Conservation (phyloP, 2,888 invertebrate species). For the Schizotus pectinicornis region DNA sequence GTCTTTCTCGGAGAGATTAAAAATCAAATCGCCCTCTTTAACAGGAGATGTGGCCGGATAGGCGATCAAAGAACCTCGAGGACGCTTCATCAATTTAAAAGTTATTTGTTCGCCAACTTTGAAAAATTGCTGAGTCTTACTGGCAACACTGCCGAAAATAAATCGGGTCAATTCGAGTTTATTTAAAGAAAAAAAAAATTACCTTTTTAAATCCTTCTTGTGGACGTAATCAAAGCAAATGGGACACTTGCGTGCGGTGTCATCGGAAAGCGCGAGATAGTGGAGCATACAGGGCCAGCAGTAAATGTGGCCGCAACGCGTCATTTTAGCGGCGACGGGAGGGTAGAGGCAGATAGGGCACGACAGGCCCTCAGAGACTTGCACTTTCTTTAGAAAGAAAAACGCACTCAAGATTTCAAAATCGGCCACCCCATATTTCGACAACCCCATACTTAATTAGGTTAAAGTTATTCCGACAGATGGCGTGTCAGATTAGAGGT, state of each 20-base stretch:
- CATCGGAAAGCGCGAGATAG: slow-evolving; percentile 86
- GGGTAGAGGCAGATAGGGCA: slow-evolving; percentile 93
- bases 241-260: slow-evolving; percentile 84
- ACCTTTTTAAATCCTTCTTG: slow-evolving; percentile 84
- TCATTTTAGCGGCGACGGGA: slow-evolving; percentile 89
- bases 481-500: too few relatives aligned
- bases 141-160: slow-evolving; percentile 63
- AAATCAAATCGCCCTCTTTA: slow-evolving; percentile 49
- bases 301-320: slow-evolving; percentile 93
- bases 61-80: slow-evolving; percentile 63
- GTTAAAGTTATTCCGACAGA: too few relatives aligned
- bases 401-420: slow-evolving; percentile 9
- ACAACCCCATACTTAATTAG: slow-evolving; percentile 6
- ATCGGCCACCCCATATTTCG: neutral
- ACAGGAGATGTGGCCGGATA: slow-evolving; percentile 60
- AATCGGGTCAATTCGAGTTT: slow-evolving; percentile 10
- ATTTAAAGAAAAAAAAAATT: slow-evolving; percentile 26
- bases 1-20: slow-evolving; percentile 60
- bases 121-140: slow-evolving; percentile 62
- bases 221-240: slow-evolving; percentile 88
- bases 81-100: slow-evolving; percentile 80
- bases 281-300: slow-evolving; percentile 96
- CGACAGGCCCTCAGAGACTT: slow-evolving; percentile 70
- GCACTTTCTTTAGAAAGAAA: slow-evolving; percentile 62
- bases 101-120: slow-evolving; percentile 72